phyloP scores from a whole-genome alignment of 2,113 vertebrate species.

The cat (Felis catus) region DNA sequence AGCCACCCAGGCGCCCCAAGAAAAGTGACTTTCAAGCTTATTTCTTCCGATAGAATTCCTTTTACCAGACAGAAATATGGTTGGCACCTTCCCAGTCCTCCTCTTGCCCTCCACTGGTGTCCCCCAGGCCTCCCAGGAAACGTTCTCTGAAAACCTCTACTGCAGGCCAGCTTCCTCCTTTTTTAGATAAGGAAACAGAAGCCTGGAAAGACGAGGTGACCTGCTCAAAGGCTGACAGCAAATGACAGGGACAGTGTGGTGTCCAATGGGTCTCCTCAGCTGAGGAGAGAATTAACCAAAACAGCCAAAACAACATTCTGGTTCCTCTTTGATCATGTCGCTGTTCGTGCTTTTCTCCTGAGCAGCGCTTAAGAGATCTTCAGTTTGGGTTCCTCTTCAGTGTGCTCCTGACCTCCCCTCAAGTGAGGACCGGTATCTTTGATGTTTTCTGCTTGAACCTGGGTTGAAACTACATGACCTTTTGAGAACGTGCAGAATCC shows the following conservation, averaged over 20 bases:
- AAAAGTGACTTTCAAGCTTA: neutral
- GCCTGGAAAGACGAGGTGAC: neutral
- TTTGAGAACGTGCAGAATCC: neutral
- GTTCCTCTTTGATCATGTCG: rapidly evolving
- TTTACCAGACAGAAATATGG: neutral
- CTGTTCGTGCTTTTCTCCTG: neutral
- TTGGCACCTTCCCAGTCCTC: rapidly evolving
- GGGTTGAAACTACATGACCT: neutral
- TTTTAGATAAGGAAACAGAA: neutral
- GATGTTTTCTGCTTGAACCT: neutral
- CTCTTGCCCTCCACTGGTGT: neutral
- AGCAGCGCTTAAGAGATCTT: neutral
- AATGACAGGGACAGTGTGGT: neutral
- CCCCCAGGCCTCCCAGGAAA: neutral
- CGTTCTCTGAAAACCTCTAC: neutral
- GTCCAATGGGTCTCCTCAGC: neutral
- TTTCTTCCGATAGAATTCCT: neutral
- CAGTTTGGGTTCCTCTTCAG: neutral
- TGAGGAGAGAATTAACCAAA: neutral
- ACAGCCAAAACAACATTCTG: rapidly evolving
- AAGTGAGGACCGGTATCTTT: neutral
- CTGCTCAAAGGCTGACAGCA: neutral
- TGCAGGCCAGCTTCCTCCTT: neutral
- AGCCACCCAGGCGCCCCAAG: no score
- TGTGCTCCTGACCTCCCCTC: neutral